Conservation (phyloP, 2,888 invertebrate genomes). For the Heteromyza rotundicornis region DNA sequence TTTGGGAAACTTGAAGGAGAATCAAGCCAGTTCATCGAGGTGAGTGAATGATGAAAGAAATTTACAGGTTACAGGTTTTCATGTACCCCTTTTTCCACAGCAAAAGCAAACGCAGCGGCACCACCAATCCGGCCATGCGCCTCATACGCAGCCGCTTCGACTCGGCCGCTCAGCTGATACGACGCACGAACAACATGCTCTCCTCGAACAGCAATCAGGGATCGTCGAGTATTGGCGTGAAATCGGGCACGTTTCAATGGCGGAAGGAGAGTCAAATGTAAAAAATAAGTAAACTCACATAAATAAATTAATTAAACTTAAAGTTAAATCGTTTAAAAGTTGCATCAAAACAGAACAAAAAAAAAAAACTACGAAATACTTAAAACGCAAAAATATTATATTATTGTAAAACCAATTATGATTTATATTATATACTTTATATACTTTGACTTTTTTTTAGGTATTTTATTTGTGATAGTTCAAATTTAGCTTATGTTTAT, state of each 20-base stretch:
- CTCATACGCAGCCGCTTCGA: conserved; percentile 68
- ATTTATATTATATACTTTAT: conserved; percentile 1
- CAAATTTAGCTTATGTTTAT: conserved; percentile 41
- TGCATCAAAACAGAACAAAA: background rate
- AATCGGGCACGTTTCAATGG: conserved; percentile 64
- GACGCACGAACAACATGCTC: conserved; percentile 62
- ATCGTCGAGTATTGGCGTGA: conserved; percentile 63
- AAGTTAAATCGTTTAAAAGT: background rate
- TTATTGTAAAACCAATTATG: conserved; percentile 20
- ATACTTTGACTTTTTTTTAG: conserved; percentile 35
- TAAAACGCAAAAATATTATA: conserved; percentile 17
- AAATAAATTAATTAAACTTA: background rate
- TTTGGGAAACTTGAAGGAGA: conserved; percentile 68
- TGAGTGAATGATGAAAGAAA: conserved; percentile 29
- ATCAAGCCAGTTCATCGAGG: conserved; percentile 60
- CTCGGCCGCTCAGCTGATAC: conserved; percentile 62
- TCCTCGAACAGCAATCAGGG: conserved; percentile 62
- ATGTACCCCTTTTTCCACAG: conserved; percentile 44
- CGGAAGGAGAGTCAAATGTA: conserved; percentile 64
- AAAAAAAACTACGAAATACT: background rate
- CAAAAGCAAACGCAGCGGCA: conserved; percentile 80
- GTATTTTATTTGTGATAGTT: conserved; percentile 53
- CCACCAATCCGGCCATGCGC: conserved; percentile 85
- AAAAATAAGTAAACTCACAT: conserved; percentile 26
- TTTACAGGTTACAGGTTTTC: no score